Conservation (phyloP, 1,140 invertebrate genomes). For the Bombus soroeensis region DNA sequence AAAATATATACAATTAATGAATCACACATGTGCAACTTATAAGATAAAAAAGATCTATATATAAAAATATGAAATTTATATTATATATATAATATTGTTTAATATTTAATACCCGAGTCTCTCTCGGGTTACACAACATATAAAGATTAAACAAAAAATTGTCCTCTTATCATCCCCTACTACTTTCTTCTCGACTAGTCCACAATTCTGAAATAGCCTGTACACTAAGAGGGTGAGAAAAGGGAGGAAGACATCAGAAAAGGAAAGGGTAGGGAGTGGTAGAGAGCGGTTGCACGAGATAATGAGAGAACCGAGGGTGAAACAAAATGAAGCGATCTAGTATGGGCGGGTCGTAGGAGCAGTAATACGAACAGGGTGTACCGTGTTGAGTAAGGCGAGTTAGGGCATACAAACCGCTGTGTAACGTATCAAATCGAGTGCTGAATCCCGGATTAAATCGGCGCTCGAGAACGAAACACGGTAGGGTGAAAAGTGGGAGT, state of each 20-base stretch:
- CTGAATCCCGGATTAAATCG: constrained; percentile 82
- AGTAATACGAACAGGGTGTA: constrained; percentile 70
- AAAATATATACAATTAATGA: too few species aligned
- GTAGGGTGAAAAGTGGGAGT: constrained; percentile 27
- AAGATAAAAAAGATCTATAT: too few species aligned
- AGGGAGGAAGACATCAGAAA: constrained; percentile 25
- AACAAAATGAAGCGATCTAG: constrained; percentile 67
- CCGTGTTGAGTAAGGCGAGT: constrained; percentile 66
- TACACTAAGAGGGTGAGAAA: neutral
- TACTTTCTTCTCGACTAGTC: too few species aligned
- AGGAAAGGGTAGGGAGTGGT: neutral
- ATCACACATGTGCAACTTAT: too few species aligned
- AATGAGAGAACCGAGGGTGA: constrained; percentile 57
- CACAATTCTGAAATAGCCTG: neutral
- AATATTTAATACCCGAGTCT: neutral
- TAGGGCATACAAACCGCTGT: constrained; percentile 77
- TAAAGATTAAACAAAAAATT: neutral
- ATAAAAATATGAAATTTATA: too few species aligned
- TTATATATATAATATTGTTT: too few species aligned
- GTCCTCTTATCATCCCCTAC: neutral
- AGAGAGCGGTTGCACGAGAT: constrained; percentile 46
- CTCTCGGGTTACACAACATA: neutral
- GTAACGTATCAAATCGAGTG: constrained; percentile 83
- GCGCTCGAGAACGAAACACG: constrained; percentile 61
- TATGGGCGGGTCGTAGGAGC: constrained; percentile 65